phyloP scores from a whole-genome alignment of 2,888 invertebrate species.

The Netelia inedita region DNA sequence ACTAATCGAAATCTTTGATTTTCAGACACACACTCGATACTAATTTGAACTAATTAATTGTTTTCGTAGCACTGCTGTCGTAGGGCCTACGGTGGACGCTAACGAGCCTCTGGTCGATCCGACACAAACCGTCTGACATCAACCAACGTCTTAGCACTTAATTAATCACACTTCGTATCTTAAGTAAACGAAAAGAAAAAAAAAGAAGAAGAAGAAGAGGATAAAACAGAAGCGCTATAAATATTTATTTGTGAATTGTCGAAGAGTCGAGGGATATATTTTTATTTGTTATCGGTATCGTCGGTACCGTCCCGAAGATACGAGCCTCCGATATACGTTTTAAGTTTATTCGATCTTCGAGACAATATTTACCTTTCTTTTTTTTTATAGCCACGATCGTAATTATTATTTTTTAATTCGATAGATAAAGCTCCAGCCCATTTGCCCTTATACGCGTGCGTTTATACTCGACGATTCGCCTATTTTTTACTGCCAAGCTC shows the following conservation, averaged over 20 bases:
- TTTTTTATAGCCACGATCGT: slow-evolving; percentile 47
- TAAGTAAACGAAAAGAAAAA: background rate
- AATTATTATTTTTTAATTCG: slow-evolving; percentile 22
- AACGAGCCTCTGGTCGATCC: slow-evolving; percentile 82
- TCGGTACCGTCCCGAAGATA: slow-evolving; percentile 10
- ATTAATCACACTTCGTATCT: slow-evolving; percentile 40
- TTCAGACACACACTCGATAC: background rate
- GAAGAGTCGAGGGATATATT: slow-evolving; percentile 20
- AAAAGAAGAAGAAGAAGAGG: too few species aligned
- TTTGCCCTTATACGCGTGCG: slow-evolving; percentile 12
- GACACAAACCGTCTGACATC: slow-evolving; percentile 75
- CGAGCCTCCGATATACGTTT: background rate
- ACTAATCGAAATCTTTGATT: slow-evolving; percentile 10
- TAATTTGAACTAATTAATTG: slow-evolving; percentile 69
- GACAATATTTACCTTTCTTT: slow-evolving; percentile 24
- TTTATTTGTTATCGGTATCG: slow-evolving; percentile 6
- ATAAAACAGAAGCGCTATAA: slow-evolving; percentile 34
- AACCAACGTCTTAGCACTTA: slow-evolving; percentile 58
- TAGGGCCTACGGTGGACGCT: slow-evolving; percentile 82
- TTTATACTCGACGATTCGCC: slow-evolving; percentile 54
- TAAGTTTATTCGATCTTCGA: slow-evolving; percentile 38
- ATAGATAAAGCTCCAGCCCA: background rate
- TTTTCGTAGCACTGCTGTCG: slow-evolving; percentile 83
- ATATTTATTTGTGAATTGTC: slow-evolving; percentile 55
- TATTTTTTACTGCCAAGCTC: slow-evolving; percentile 56